These are phyloP conservation scores for Decapterus maruadsi DNA, from an alignment of 2,797 vertebrate genomes.

Conservation along the genomic window DNA sequence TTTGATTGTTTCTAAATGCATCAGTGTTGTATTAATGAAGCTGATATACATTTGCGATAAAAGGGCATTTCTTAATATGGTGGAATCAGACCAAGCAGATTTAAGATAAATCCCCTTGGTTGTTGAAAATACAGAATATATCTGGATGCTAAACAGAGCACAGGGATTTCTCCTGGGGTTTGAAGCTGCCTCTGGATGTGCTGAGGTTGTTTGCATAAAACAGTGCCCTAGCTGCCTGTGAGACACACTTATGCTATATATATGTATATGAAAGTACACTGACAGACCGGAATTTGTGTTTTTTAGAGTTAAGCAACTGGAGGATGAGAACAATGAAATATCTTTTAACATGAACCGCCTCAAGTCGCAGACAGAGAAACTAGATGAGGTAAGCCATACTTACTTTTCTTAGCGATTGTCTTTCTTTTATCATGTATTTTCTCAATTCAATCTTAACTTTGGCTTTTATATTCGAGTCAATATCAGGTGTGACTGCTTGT, in stretches of 20 bases:
- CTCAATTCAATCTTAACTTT: neutral
- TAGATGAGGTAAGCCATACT: slow-evolving; percentile 89
- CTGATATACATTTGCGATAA: neutral
- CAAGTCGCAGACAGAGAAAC: slow-evolving; percentile 92
- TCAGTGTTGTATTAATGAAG: neutral
- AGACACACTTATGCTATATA: neutral
- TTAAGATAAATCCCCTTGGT: neutral
- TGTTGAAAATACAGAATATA: slow-evolving; percentile 22
- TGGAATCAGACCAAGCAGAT: neutral
- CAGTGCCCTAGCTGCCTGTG: neutral
- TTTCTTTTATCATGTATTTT: neutral
- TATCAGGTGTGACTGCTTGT: neutral
- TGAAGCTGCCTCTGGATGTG: slow-evolving; percentile 7
- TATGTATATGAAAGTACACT: neutral
- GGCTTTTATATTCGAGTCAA: neutral
- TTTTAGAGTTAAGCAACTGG: slow-evolving; percentile 90
- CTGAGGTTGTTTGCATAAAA: slow-evolving; percentile 8
- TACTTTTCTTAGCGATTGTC: neutral
- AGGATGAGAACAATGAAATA: slow-evolving; percentile 93
- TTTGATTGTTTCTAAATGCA: neutral
- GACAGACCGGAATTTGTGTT: slow-evolving; percentile 27
- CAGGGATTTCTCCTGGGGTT: slow-evolving; percentile 14
- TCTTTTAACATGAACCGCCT: slow-evolving; percentile 87
- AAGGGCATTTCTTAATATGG: neutral
- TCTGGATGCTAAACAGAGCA: slow-evolving; percentile 22